Conservation (phyloP, 1,140 invertebrate genomes). For the Cotesia vestalis region DNA sequence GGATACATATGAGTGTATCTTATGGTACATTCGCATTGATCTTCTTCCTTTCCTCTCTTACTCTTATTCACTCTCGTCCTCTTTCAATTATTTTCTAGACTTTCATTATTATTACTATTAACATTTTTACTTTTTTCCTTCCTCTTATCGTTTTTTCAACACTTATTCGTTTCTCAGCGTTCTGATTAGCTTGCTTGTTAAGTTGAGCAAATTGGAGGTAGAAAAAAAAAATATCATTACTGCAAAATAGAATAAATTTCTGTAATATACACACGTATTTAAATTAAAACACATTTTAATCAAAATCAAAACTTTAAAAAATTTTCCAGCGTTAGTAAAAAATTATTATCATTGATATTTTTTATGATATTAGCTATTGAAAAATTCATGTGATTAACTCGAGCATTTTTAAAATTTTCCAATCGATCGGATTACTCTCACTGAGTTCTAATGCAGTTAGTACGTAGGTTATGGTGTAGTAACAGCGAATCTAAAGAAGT, state of each 20-base stretch:
- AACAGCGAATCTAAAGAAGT: neutral
- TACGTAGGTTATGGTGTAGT: neutral
- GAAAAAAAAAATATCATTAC: neutral
- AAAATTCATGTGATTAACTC: neutral
- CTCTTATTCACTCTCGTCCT: conserved; percentile 1
- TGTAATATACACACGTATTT: neutral
- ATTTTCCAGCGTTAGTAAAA: no score
- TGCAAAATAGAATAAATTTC: neutral
- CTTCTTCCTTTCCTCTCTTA: neutral
- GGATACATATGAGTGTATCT: no score
- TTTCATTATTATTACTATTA: conserved; percentile 10
- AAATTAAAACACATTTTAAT: no score
- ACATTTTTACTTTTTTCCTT: conserved; percentile 8
- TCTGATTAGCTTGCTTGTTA: neutral
- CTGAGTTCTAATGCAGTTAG: neutral
- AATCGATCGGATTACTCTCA: neutral
- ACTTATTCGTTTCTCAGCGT: neutral
- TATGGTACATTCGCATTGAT: neutral
- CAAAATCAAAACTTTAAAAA: no score
- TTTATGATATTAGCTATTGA: no score
- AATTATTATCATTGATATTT: no score
- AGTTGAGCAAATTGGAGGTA: neutral
- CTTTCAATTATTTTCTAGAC: conserved; percentile 1
- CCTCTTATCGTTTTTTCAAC: neutral
- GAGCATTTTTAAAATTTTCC: conserved; percentile 13